These are phyloP conservation scores for Odobenus rosmarus DNA, from an alignment of 2,113 vertebrate genomes.

Conservation along the genomic window DNA sequence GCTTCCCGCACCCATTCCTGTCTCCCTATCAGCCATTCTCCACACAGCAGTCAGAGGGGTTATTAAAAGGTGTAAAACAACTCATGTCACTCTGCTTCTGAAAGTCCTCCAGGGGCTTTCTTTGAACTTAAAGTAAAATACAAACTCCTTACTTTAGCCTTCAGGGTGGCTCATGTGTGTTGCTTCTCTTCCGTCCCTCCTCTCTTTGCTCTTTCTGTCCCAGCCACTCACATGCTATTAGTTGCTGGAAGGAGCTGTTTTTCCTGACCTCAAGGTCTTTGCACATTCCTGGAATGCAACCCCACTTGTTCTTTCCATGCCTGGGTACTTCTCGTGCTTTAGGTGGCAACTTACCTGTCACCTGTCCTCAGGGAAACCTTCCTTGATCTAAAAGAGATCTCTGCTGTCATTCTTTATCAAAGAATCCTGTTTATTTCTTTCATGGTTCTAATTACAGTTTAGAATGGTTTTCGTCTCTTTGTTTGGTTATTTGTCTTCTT, in stretches of 20 bases:
- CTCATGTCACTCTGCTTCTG: neutral
- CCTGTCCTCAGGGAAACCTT: neutral
- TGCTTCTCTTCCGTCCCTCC: neutral
- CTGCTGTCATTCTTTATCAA: neutral
- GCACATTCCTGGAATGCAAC: neutral
- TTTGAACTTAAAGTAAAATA: constrained; percentile 19
- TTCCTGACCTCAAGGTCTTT: neutral
- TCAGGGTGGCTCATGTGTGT: neutral
- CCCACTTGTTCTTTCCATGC: neutral
- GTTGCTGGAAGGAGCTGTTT: neutral
- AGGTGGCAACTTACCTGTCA: neutral
- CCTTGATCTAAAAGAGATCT: neutral
- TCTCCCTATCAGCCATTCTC: neutral
- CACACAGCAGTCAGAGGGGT: neutral
- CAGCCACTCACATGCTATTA: neutral
- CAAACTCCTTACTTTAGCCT: neutral
- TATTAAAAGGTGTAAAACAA: constrained; percentile 9
- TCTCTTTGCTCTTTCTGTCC: neutral
- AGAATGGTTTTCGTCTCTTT: neutral
- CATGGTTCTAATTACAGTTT: neutral
- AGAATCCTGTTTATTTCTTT: neutral
- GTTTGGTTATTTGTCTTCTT: neutral
- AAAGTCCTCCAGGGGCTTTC: neutral
- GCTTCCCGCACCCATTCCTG: neutral
- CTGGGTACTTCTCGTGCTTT: neutral